phyloP scores from a whole-genome alignment of 2,888 invertebrate species.

The Poecilobothrus nobilitatus region DNA sequence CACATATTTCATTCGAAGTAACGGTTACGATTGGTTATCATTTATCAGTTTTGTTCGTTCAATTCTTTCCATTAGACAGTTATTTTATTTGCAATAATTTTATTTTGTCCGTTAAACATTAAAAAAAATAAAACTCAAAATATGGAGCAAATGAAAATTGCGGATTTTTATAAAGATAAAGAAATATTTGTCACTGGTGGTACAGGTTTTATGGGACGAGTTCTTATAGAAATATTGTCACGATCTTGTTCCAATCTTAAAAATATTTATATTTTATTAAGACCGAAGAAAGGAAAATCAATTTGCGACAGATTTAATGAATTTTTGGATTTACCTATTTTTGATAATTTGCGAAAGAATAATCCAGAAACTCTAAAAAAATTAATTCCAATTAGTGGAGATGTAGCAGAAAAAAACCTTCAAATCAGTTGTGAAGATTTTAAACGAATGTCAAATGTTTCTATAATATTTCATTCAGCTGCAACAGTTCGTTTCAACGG shows the following conservation, averaged over 20 bases:
- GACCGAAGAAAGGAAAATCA: constrained; percentile 60
- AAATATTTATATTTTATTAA: constrained; percentile 66
- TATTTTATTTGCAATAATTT: too few species aligned
- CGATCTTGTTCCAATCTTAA: constrained; percentile 68
- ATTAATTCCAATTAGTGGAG: constrained; percentile 57
- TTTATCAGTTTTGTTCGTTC: too few species aligned
- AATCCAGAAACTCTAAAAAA: constrained; percentile 52
- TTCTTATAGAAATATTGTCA: constrained; percentile 76
- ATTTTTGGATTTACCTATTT: constrained; percentile 48
- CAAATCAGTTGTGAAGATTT: constrained; percentile 49
- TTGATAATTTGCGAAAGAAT: constrained; percentile 42
- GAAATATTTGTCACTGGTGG: constrained; percentile 75
- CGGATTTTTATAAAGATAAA: constrained; percentile 59
- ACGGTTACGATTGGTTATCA: too few species aligned
- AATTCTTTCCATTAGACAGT: too few species aligned
- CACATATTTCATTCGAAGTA: too few species aligned
- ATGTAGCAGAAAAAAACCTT: constrained; percentile 50
- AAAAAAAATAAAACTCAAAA: too few species aligned
- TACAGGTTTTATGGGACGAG: constrained; percentile 86
- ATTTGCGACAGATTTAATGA: constrained; percentile 56
- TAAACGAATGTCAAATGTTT: constrained; percentile 51
- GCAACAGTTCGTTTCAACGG: constrained; percentile 77
- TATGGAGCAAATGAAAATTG: constrained; percentile 36
- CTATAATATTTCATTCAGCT: constrained; percentile 67
- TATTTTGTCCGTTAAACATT: too few species aligned